Evolutionary conservation across 2,113 vertebrate species (phyloP).

Genomic region (Syrrhaptes paradoxus): DNA sequence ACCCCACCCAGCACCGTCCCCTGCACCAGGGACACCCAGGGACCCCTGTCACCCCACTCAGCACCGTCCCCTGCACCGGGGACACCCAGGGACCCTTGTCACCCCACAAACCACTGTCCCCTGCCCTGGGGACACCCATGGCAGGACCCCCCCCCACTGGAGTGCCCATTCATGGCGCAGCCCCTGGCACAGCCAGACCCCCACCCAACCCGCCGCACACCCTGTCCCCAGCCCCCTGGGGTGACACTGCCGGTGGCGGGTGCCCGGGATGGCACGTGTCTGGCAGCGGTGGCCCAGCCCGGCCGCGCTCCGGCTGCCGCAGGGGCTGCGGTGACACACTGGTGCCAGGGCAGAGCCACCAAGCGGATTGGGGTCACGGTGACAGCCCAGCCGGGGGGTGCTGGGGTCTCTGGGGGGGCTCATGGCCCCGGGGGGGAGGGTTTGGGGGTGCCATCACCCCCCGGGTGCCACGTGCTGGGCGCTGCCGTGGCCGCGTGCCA

Average conservation of each 20-base stretch:
- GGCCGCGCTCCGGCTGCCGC: conserved; percentile 17
- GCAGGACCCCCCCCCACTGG: no score
- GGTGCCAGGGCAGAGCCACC: background rate
- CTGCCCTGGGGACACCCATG: no score
- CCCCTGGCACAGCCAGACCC: background rate
- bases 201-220: background rate
- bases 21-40: background rate
- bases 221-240: background rate
- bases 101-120: no score
- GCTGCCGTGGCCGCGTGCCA: background rate
- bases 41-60: background rate
- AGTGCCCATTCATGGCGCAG: background rate
- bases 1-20: background rate
- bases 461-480: background rate
- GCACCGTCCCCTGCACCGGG: background rate
- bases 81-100: background rate
- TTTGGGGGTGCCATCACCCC: background rate
- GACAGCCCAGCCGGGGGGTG: background rate
- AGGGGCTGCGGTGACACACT: background rate
- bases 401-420: background rate
- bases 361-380: background rate
- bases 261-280: conserved; percentile 12
- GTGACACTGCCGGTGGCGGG: background rate
- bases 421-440: no score
- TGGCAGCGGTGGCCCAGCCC: background rate